Percentiles rank a stretch among this genome's conserved stretches.
Evolutionary conservation across 2,888 invertebrate genomes (phyloP).

Genomic region (Galeopsomyia nigrocyanea): DNA sequence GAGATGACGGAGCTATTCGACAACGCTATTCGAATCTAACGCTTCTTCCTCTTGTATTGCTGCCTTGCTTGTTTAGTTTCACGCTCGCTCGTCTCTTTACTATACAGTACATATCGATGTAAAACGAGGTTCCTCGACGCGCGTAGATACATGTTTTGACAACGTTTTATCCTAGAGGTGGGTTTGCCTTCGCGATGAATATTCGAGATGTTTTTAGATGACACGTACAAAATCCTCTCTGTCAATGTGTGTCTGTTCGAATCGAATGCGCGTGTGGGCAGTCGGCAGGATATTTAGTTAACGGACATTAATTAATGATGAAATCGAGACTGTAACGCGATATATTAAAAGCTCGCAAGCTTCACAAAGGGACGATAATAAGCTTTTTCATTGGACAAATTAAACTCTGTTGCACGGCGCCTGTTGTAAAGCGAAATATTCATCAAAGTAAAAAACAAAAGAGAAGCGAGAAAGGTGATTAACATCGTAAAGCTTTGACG

Average conservation of each 20-base stretch:
- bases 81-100: not conserved
- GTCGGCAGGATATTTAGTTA: too few relatives aligned
- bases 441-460: not conserved
- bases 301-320: too few relatives aligned
- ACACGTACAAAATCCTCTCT: too few relatives aligned
- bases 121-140: not conserved
- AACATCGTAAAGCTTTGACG: too few relatives aligned
- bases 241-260: too few relatives aligned
- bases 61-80: not conserved
- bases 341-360: too few relatives aligned
- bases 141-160: conserved; percentile 8
- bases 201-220: too few relatives aligned
- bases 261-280: too few relatives aligned
- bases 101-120: not conserved
- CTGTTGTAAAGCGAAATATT: too few relatives aligned
- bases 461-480: not conserved
- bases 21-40: conserved; percentile 30
- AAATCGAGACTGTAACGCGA: too few relatives aligned
- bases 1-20: conserved; percentile 42
- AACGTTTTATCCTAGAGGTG: not conserved
- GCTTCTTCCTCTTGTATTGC: conserved; percentile 5
- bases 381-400: conserved; percentile 12
- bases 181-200: too few relatives aligned
- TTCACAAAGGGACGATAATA: not conserved
- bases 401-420: not conserved